These are phyloP conservation scores for Ramazzottius varieornatus DNA, from an alignment of 2,888 invertebrate genomes.

Conservation along the genomic window DNA sequence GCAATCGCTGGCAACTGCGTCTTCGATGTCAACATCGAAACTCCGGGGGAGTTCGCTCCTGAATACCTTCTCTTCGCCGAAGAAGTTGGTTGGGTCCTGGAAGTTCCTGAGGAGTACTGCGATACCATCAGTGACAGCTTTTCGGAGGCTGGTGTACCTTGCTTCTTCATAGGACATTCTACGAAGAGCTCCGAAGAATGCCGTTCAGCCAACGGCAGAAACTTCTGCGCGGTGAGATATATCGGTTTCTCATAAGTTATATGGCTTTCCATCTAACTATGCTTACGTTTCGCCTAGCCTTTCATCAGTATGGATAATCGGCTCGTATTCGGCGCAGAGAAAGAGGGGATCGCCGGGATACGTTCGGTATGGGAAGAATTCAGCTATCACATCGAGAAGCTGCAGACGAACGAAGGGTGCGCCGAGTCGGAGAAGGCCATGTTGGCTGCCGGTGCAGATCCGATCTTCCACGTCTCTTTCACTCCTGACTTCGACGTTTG, in stretches of 20 bases:
- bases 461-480: background rate
- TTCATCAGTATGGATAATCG: background rate
- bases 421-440: conserved; percentile 44
- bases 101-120: conserved; percentile 23
- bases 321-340: background rate
- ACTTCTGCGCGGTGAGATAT: background rate
- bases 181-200: conserved; percentile 18
- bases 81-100: conserved; percentile 54
- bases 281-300: background rate
- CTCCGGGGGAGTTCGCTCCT: background rate
- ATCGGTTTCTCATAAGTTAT: background rate
- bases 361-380: conserved; percentile 82
- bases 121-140: conserved; percentile 35
- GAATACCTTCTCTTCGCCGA: conserved; percentile 46
- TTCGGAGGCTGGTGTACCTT: conserved; percentile 33
- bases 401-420: conserved; percentile 53
- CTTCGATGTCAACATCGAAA: conserved; percentile 24
- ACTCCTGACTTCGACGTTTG: background rate
- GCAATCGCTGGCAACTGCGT: conserved; percentile 74
- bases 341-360: conserved; percentile 26
- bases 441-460: background rate
- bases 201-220: background rate
- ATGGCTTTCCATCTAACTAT: background rate
- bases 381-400: conserved; percentile 57
- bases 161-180: conserved; percentile 39